Evolutionary conservation across 2,888 invertebrate species (phyloP).

Genomic region (Eristalis intricaria): DNA sequence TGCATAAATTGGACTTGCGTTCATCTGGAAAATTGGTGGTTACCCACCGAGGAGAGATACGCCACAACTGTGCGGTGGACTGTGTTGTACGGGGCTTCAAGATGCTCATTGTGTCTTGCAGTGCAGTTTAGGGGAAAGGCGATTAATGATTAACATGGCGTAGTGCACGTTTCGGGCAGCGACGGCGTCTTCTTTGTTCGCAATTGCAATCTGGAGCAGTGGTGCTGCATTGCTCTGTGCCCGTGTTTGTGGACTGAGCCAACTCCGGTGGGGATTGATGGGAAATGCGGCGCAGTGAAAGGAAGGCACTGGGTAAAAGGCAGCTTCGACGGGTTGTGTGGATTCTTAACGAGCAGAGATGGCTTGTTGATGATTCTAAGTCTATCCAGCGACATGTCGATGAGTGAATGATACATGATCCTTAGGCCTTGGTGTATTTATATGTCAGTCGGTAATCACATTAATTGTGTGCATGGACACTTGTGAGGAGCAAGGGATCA

Average conservation of each 20-base stretch:
- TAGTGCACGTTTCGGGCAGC: not conserved
- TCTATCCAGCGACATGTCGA: no score
- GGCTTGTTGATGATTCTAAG: not conserved
- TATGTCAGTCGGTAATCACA: no score
- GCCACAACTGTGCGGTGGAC: conserved; percentile 17
- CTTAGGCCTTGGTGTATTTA: no score
- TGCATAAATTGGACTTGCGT: conserved; percentile 18
- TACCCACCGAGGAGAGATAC: conserved; percentile 12
- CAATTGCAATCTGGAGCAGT: conserved; percentile 53
- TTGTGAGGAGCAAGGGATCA: no score
- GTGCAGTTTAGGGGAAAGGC: conserved; percentile 53
- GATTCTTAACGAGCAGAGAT: no score
- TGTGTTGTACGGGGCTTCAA: not conserved
- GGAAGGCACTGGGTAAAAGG: conserved; percentile 42
- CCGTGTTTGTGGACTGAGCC: conserved; percentile 46
- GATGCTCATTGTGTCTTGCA: conserved; percentile 2
- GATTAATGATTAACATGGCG: conserved; percentile 55
- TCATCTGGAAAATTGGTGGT: conserved; percentile 50
- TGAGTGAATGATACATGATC: no score
- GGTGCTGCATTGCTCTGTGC: conserved; percentile 42
- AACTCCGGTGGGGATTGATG: conserved; percentile 5
- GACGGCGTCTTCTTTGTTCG: conserved; percentile 38
- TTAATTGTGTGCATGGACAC: no score
- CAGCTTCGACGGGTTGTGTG: not conserved
- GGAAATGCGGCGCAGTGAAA: conserved; percentile 43